Base-by-base conservation (phyloP, 2,113 vertebrate genomes). In the Promerops cafer region DNA sequence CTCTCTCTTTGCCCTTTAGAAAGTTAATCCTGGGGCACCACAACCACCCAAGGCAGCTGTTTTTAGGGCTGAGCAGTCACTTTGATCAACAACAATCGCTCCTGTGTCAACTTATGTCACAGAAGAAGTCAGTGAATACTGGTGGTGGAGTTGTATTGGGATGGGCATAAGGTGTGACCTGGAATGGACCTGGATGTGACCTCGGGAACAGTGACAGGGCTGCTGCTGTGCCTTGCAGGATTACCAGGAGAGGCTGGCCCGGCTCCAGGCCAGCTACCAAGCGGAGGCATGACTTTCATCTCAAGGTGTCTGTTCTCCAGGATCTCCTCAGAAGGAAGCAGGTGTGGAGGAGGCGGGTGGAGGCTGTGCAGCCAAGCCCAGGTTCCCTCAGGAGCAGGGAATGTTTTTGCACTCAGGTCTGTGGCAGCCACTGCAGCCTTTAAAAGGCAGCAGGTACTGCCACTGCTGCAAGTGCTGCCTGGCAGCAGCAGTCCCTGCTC, bases 221-320 rank as follows among this genome's bases (percentile, higher is more conserved):
- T 71, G 60, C 23, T 10, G 39, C 87, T 93, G 21, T 87, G 19
- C 8, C 65, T 60, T 88, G 37, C 97, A 99, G 99, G 99, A 99
- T 75, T 98, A 99, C 0, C 98, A 99, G 72, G 96, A 97, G 83
- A 98, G 95, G 89, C 98, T 99, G 94, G 97, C 98, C 79, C 97
- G 45, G 89, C 89, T 99, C 83, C 98, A 98, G 97, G 98, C 98
- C 1, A 98, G 98, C 59, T 99, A 98, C 14, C 93, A 98, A 72
- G 99, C 97, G 0, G 98, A 99, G 97, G 49, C 97, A 77, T 70
- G 98, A 98, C 3, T 99, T 98, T 2, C 96, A 99, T 11, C 96
- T 97, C 97, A 98, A 98, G 92, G 91, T 99, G 93, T 97, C 96
- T 66, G 79, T 69, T 24, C 96, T 99, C 45, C 97, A 98, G 91